These are phyloP conservation scores for Ammodramus savannarum DNA, from an alignment of 2,113 vertebrate genomes.

Conservation along the genomic window DNA sequence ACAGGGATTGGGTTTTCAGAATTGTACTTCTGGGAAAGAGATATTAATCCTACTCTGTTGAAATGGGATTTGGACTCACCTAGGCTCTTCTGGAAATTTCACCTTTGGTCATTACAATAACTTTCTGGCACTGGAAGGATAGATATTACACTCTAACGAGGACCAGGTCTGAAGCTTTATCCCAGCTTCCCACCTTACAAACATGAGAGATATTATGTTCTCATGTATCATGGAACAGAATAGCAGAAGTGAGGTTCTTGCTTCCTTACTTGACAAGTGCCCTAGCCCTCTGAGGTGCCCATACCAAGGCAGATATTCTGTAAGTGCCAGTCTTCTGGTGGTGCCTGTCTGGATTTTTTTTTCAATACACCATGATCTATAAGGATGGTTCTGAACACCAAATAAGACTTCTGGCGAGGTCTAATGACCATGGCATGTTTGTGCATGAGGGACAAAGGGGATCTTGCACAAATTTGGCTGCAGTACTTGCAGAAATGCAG, in stretches of 20 bases:
- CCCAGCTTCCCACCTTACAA: background rate
- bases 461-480: background rate
- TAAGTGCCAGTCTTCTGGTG: background rate
- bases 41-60: background rate
- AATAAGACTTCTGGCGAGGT: background rate
- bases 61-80: conserved; percentile 3
- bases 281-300: background rate
- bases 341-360: background rate
- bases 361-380: background rate
- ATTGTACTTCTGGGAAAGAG: conserved; percentile 28
- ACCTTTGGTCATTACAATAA: conserved; percentile 40
- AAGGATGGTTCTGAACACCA: background rate
- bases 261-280: background rate
- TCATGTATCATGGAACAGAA: background rate
- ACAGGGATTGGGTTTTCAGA: background rate
- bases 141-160: background rate
- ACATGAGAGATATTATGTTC: background rate
- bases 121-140: conserved; percentile 1
- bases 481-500: background rate
- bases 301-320: background rate
- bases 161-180: background rate
- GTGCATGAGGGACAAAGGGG: background rate
- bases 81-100: conserved; percentile 30
- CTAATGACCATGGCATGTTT: background rate
- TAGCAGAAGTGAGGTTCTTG: background rate